phyloP scores from a whole-genome alignment of 2,888 invertebrate genomes.

The Disparrhopalites patrizii region DNA sequence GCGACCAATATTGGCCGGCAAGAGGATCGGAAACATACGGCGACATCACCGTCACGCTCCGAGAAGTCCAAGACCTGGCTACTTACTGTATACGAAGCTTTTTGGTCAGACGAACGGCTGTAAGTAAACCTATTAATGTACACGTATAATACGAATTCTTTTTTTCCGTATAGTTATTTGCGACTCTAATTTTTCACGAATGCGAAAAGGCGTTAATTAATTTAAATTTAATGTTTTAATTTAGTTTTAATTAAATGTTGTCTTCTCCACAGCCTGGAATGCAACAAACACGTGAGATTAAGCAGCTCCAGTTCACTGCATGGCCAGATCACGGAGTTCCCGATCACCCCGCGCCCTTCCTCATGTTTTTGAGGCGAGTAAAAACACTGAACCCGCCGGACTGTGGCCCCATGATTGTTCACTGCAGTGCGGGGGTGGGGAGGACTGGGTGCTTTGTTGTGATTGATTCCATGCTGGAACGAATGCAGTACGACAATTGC shows the following conservation, averaged over 20 bases:
- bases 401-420: constrained; percentile 71
- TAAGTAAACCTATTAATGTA: constrained; percentile 47
- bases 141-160: neutral
- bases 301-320: constrained; percentile 97
- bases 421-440: constrained; percentile 72
- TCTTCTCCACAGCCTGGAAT: constrained; percentile 59
- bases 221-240: neutral
- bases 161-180: neutral
- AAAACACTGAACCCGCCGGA: constrained; percentile 85
- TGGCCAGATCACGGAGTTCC: constrained; percentile 94
- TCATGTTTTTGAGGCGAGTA: constrained; percentile 93
- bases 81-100: constrained; percentile 98
- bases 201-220: neutral
- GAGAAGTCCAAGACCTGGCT: constrained; percentile 93
- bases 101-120: constrained; percentile 66
- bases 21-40: constrained; percentile 94
- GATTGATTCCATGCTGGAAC: constrained; percentile 98
- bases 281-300: constrained; percentile 86
- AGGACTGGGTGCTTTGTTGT: constrained; percentile 97
- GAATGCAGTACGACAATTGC: constrained; percentile 94
- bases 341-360: constrained; percentile 96
- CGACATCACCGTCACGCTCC: constrained; percentile 86
- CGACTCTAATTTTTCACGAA: neutral
- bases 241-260: no score
- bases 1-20: constrained; percentile 66